Evolutionary conservation across 2,888 invertebrate genomes (phyloP), one percentile per base, ranked within the genome.

Genomic region (Papilio elwesi): DNA sequence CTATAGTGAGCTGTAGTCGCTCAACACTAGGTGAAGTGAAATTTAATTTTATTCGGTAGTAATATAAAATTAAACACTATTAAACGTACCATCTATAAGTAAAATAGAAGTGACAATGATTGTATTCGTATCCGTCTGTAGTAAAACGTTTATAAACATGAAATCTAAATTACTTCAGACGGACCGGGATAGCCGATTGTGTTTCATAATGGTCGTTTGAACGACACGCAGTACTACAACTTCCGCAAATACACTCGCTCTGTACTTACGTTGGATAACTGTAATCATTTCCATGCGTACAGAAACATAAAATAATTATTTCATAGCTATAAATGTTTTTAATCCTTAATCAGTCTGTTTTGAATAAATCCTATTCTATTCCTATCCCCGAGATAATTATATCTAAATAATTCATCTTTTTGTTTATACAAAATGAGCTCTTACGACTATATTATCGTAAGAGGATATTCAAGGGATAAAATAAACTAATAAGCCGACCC

Each of bases 161-260:
- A 51, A 64, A 64, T 15, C 64, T 65, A 69, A 68, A 65, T 73
- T 57, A 69, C 55, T 36, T 64, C 53, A 26, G 71, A 73, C 71
- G 71, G 68, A 64, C 68, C 71, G 51, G 70, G 69, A 70, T 65
- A 71, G 65, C 53, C 71, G 64, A 72, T 72, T 74, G 75, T 74
- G 74, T n/a, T 74, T 66, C 63, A 43, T 65, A 74, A 74, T 69
- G 69, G 69, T 74, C 62, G 64, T 52, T 65, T 65, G 80, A 84
- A 86, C 87, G 87, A 89, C 87, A 83, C 77, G 81, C 81, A 84
- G 85, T 80, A 82, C 82, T 82, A 80, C 78, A 77, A 83, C 83
- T 86, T 86, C 88, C 87, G 85, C 79, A 76, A 78, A 75, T 78
- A 79, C 81, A 71, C 67, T 66, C 16, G 49, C 53, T 66, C n/a